A percentile compares a stretch with the other conserved stretches of the same genome.
These are phyloP conservation scores for Hybognathus amarus DNA, from an alignment of 2,797 vertebrate genomes.

Conservation along the genomic window DNA sequence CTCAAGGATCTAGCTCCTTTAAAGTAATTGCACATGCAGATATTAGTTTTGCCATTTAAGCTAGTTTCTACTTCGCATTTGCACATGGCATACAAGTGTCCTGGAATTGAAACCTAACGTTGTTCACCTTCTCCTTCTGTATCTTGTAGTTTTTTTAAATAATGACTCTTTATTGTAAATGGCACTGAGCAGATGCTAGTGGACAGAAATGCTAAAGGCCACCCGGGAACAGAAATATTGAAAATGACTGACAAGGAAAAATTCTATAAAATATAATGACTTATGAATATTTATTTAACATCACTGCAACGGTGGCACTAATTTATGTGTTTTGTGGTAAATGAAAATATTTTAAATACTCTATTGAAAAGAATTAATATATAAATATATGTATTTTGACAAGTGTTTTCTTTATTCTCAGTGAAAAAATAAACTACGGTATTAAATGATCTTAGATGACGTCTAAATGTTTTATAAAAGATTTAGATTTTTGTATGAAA, in stretches of 20 bases:
- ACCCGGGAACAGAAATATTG: slow-evolving; percentile 18
- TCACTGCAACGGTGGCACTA: slow-evolving; percentile 67
- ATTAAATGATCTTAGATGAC: slow-evolving; percentile 69
- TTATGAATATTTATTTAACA: slow-evolving; percentile 45
- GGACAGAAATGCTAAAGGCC: not conserved
- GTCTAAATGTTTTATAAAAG: slow-evolving; percentile 83
- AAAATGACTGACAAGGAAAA: slow-evolving; percentile 29
- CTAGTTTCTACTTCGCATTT: slow-evolving; percentile 51
- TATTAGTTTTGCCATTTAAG: slow-evolving; percentile 33
- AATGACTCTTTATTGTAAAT: slow-evolving; percentile 46
- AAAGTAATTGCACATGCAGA: slow-evolving; percentile 54
- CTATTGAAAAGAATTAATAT: slow-evolving; percentile 72
- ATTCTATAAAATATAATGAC: slow-evolving; percentile 7
- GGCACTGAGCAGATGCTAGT: slow-evolving; percentile 34
- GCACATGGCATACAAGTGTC: slow-evolving; percentile 61
- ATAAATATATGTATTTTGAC: slow-evolving; percentile 75
- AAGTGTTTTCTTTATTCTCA: slow-evolving; percentile 75
- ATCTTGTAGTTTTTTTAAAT: slow-evolving; percentile 7
- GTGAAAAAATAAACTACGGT: slow-evolving; percentile 67
- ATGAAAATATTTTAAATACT: slow-evolving; percentile 80
- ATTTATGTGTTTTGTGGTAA: slow-evolving; percentile 75
- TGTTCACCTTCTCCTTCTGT: slow-evolving; percentile 38
- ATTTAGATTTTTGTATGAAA: slow-evolving; percentile 80
- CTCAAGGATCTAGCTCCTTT: slow-evolving; percentile 41
- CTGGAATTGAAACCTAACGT: slow-evolving; percentile 37